phyloP scores from a whole-genome alignment of 2,113 vertebrate species.

The Prionailurus bengalensis region DNA sequence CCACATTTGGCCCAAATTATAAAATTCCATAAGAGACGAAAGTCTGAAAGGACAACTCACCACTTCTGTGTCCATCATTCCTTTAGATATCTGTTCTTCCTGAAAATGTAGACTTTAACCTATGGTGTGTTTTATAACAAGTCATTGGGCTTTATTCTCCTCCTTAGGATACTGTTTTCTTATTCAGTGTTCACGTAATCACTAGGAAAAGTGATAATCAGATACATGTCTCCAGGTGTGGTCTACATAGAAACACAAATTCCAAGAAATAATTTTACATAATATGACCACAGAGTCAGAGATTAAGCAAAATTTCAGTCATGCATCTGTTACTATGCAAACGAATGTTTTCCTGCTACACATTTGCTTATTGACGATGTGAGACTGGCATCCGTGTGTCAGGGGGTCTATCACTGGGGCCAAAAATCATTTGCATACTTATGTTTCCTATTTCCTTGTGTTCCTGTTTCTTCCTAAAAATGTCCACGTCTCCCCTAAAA shows the following conservation, averaged over 20 bases:
- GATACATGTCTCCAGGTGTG: neutral
- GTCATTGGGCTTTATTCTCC: neutral
- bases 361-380: neutral
- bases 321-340: neutral
- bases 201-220: neutral
- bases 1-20: neutral
- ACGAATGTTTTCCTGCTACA: neutral
- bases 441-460: neutral
- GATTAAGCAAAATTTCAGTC: neutral
- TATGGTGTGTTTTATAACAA: neutral
- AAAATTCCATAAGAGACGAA: neutral
- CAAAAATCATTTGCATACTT: neutral
- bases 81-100: neutral
- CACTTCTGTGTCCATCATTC: neutral
- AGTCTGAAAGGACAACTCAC: neutral
- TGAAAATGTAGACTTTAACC: neutral
- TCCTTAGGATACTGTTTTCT: neutral
- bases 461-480: neutral
- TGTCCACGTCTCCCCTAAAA: neutral
- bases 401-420: neutral
- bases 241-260: neutral
- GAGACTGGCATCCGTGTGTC: neutral
- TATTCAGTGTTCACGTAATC: neutral
- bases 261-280: neutral
- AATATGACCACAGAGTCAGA: neutral